These are phyloP conservation scores for Pseudorectes ferrugineus DNA, from an alignment of 2,113 vertebrate genomes.

Conservation along the genomic window DNA sequence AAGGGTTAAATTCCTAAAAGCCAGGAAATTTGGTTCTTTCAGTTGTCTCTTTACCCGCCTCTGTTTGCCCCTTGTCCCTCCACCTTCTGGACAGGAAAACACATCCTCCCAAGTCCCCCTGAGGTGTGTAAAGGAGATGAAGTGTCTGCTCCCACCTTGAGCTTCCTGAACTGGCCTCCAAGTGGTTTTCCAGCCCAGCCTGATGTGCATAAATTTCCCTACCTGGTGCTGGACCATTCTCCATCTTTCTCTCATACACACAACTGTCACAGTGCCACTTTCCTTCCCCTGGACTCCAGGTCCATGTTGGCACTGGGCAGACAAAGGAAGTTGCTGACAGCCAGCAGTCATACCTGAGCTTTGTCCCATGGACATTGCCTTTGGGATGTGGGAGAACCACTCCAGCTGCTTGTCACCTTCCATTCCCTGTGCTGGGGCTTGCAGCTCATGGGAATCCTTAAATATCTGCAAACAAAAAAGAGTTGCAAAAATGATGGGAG, in stretches of 20 bases:
- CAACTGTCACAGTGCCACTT: accelerated
- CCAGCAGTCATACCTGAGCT: accelerated
- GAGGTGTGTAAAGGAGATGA: background rate
- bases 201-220: background rate
- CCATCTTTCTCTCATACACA: background rate
- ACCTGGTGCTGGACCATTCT: background rate
- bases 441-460: background rate
- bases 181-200: background rate
- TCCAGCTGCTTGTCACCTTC: background rate
- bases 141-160: background rate
- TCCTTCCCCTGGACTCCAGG: background rate
- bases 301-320: background rate
- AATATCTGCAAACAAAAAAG: background rate
- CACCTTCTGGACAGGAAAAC: background rate
- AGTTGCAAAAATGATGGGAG: background rate
- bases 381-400: background rate
- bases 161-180: background rate
- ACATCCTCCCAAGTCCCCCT: background rate
- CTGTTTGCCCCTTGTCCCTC: background rate
- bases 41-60: background rate
- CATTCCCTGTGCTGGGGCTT: background rate
- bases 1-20: constrained; percentile 5
- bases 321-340: accelerated
- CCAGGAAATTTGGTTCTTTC: background rate
- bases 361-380: accelerated